phyloP scores from a whole-genome alignment of 2,888 invertebrate species.

The Leptinotarsa haldemani region DNA sequence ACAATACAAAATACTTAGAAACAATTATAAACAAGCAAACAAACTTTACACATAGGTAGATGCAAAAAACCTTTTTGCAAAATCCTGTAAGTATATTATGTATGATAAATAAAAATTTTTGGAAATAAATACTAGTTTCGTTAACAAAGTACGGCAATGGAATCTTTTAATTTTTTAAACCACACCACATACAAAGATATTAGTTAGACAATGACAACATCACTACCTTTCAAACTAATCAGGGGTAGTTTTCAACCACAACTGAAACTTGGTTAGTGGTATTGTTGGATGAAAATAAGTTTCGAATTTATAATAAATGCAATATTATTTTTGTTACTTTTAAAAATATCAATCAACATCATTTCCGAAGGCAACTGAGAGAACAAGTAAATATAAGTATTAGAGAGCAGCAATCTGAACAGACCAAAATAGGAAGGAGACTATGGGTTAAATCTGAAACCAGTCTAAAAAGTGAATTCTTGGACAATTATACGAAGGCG shows the following conservation, averaged over 20 bases:
- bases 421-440: background rate
- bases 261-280: background rate
- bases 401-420: background rate
- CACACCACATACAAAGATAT: slow-evolving; percentile 53
- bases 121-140: slow-evolving; percentile 46
- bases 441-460: background rate
- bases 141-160: slow-evolving; percentile 50
- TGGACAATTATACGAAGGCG: background rate
- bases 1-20: slow-evolving; percentile 43
- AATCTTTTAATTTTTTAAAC: slow-evolving; percentile 42
- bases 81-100: slow-evolving; percentile 43
- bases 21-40: slow-evolving; percentile 44
- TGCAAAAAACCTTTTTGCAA: slow-evolving; percentile 31
- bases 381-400: background rate
- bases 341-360: background rate
- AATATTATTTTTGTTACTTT: no score
- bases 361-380: background rate
- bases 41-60: slow-evolving; percentile 38
- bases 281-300: no score
- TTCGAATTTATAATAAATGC: no score
- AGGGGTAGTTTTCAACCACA: slow-evolving; percentile 2
- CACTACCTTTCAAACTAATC: slow-evolving; percentile 31
- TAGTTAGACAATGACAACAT: slow-evolving; percentile 42
- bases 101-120: slow-evolving; percentile 47
- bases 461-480: background rate